Evolutionary conservation across 2,888 invertebrate species (phyloP), one percentile per base, ranked within the genome.

Genomic region (Leptothorax acervorum): DNA sequence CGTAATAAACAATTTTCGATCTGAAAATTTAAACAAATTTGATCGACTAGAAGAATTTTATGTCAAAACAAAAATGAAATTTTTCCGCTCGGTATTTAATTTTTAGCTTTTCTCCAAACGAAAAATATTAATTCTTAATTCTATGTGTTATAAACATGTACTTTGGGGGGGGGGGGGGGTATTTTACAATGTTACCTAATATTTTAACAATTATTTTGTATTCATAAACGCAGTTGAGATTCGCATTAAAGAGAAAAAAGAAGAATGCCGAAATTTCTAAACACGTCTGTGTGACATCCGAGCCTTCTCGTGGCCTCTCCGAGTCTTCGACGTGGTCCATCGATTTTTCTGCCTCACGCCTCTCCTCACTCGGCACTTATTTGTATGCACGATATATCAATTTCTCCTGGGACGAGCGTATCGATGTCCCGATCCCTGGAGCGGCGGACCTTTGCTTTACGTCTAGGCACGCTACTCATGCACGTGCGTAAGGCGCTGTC

Each of bases 401-500:
- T 79, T 79, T 79, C 60, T 79, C 23, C 23, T 39, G 28, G 18
- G 65, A 76, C 23, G 62, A 73, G 51, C 42, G 39, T 66, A 55
- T 60, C 75, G 28, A 78, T 83, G 35, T 62, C 51, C 45, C 35
- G 62, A 65, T 65, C 63, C 45, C 35, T 55, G 55, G 55, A 76
- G 66, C 53, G 66, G 55, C 55, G 57, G 23, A 42, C 23, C 79
- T 68, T 68, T 68, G 68, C 79, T 51, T 18, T 28, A 51, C 18
- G 51, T 65, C 65, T 76, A 76, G 39, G 51, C 39, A 28, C 62
- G 76, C 18, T 53, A 18, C 23, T 66, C 57, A 8, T 57, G 28
- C 74, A 53, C 73, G 45, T 51, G 78, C 71, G 70, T 75, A 63
- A 65, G 31, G 65, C 74, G 82, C 73, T 63, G 85, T 73, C 84